Percentiles rank a stretch among this genome's conserved stretches.
Evolutionary conservation across 2,888 invertebrate genomes (phyloP).

Genomic region (Deroplatys truncata): DNA sequence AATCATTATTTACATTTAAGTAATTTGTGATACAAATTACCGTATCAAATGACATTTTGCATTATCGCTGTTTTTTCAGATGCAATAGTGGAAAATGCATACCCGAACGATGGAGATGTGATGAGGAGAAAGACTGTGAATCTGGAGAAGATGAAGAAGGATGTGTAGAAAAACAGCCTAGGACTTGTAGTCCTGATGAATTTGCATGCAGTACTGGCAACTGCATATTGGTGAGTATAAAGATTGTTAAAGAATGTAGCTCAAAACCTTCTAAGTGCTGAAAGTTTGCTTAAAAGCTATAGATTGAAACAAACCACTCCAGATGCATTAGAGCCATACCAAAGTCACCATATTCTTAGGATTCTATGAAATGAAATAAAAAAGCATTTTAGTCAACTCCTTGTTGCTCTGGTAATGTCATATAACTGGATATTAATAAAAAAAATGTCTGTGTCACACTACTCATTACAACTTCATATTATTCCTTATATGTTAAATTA

Average conservation of each 20-base stretch:
- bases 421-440: too few relatives aligned
- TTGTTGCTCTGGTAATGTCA: too few relatives aligned
- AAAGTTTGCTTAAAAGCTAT: background rate
- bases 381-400: too few relatives aligned
- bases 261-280: background rate
- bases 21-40: too few relatives aligned
- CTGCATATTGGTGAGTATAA: constrained; percentile 63
- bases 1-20: too few relatives aligned
- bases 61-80: constrained; percentile 42
- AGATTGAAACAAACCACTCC: background rate
- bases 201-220: constrained; percentile 68
- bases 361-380: too few relatives aligned
- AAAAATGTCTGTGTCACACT: too few relatives aligned
- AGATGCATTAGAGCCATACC: too few relatives aligned
- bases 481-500: too few relatives aligned
- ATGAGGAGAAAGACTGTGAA: constrained; percentile 74
- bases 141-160: constrained; percentile 73
- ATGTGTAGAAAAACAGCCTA: constrained; percentile 57
- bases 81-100: constrained; percentile 76
- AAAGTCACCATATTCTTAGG: too few relatives aligned
- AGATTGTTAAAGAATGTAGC: background rate
- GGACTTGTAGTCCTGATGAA: constrained; percentile 69
- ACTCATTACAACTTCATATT: too few relatives aligned
- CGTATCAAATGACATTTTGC: background rate
- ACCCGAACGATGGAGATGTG: constrained; percentile 72